These are phyloP conservation scores for Rostratula benghalensis DNA, from an alignment of 2,113 vertebrate species.

Conservation along the genomic window DNA sequence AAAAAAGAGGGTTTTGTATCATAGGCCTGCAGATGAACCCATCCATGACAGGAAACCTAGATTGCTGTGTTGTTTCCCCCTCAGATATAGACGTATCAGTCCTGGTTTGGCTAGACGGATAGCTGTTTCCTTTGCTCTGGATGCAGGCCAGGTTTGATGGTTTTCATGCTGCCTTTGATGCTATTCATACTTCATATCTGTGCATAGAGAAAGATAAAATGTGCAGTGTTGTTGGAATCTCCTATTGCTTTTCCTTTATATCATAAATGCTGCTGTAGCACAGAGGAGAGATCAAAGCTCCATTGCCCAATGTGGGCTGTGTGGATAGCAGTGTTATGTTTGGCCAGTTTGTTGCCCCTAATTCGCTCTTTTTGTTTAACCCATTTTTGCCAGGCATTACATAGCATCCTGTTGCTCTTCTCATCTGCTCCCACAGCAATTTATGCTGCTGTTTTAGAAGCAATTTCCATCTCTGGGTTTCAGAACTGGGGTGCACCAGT, in stretches of 20 bases:
- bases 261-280: slow-evolving; percentile 13
- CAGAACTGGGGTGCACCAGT: not conserved
- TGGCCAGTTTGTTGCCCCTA: slow-evolving; percentile 3
- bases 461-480: not conserved
- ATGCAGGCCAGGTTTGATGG: not conserved
- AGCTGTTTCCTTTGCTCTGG: not conserved
- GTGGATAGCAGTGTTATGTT: slow-evolving; percentile 16
- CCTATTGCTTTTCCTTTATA: slow-evolving; percentile 34
- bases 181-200: slow-evolving; percentile 44
- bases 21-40: not conserved
- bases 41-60: not conserved
- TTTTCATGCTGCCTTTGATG: slow-evolving; percentile 31
- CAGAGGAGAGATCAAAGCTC: slow-evolving; percentile 7
- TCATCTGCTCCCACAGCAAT: not conserved
- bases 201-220: slow-evolving; percentile 38
- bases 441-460: not conserved
- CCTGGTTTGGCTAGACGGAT: not conserved
- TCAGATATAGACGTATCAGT: not conserved
- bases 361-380: slow-evolving; percentile 50
- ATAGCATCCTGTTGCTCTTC: not conserved
- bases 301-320: not conserved
- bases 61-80: not conserved
- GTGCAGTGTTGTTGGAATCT: slow-evolving; percentile 5
- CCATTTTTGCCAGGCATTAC: not conserved
- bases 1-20: not conserved